Evolutionary conservation across 2,113 vertebrate genomes (phyloP), one percentile per base, ranked within the genome.

Genomic region (Silurus glanis): DNA sequence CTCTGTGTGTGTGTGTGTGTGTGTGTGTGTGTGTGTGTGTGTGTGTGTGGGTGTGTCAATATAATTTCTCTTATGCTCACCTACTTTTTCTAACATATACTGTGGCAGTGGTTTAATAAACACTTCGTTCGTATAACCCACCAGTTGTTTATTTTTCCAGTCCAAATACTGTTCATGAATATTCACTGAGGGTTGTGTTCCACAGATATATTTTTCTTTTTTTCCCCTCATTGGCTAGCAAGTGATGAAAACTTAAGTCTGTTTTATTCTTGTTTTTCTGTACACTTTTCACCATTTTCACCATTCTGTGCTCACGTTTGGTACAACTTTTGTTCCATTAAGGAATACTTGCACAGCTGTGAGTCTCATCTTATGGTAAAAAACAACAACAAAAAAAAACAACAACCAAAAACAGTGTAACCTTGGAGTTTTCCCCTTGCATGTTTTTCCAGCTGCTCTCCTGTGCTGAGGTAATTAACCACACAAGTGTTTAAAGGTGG

Each of bases 401-500:
- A 74, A 74, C 45, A 47, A 78, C 10, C 13, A 78, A 78, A 28
- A 58, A 58, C 55, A 61, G 28, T 61, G 81, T 83, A 94, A 90
- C 90, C 93, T 93, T 91, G 82, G 89, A 94, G 94, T 94, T 78
- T 51, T 59, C 53, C 12, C 5, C 10, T 72, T 80, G 16, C 9
- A 6, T 64, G 55, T 72, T 95, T 80, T 95, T 95, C 80, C 92
- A 93, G 92, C 93, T 82, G 96, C 94, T 94, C 92, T 94, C 94
- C 95, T 95, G 92, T 92, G 92, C 93, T 95, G 94, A 96, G 96
- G 96, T 97, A 97, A 97, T 98, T 95, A 96, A 96, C 96, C 94
- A 93, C 91, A 92, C 93, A 94, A 93, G 89, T 95, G 94, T 96
- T 96, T 96, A 94, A 96, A 97, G 96, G 94, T 95, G 89, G 97